Evolutionary conservation across 2,888 invertebrate genomes (phyloP), one percentile per base, ranked within the genome.

Genomic region (Dorcus parallelipipedus): DNA sequence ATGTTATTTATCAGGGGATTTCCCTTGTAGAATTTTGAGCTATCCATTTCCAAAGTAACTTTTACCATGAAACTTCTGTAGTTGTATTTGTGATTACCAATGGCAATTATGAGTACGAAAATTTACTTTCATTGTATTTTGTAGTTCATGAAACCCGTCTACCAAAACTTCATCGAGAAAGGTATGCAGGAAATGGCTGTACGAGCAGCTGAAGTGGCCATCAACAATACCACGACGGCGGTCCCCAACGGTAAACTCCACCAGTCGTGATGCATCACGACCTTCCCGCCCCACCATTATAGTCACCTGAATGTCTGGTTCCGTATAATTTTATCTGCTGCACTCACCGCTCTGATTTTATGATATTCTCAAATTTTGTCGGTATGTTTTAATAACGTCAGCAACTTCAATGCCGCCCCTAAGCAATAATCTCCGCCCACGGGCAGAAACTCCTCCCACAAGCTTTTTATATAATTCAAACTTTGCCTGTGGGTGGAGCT

Each of bases 101-200:
- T 20, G 20, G 3, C 20, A 0, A 20, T 20, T 20, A 20, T 3
- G 20, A 3, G 3, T 20, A 20, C 20, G 1, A 20, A 20, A 3
- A 20, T 20, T 20, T 1, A 20, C 3, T 3, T 20, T 20, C 45
- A 33, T 9, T 49, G 51, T 56, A 49, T 45, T 64, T 77, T 80
- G 3, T 80, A 93, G 93, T 80, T 90, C 67, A 87, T 93, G 89
- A 91, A 91, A 78, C 92, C 92, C 65, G 78, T 88, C 64, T 92
- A 92, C 79, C 89, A 92, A 76, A 82, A 86, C 63, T 89, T 89
- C 75, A 83, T 92, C 74, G 91, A 92, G 80, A 90, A 88, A 77
- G 88, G 91, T 72, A 87, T 93, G 77, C 87, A 91, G 76, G 90
- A 88, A 78, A 91, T 90, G 70, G 90, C 91, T 66, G 86, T 84